A percentile compares a stretch with the other conserved stretches of the same genome.
These are phyloP conservation scores for Lucilia cuprina DNA, from an alignment of 1,140 invertebrate species.

Conservation along the genomic window DNA sequence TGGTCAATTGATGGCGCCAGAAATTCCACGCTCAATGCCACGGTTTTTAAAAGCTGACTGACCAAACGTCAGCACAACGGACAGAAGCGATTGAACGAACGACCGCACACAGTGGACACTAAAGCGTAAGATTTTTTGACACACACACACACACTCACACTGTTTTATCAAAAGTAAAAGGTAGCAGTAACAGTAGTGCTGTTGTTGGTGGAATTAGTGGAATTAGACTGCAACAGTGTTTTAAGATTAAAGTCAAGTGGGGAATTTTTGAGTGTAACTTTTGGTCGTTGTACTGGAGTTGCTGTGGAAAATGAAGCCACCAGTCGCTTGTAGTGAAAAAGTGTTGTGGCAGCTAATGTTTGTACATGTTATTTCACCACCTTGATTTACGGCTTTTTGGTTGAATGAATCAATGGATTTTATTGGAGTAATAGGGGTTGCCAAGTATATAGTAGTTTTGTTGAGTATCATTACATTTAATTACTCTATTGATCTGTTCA, in stretches of 20 bases:
- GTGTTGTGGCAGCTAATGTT: constrained; percentile 10
- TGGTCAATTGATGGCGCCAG: constrained; percentile 32
- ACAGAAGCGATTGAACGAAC: constrained; percentile 5
- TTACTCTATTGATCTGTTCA: no score
- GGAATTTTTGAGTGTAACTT: background rate
- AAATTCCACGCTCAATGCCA: constrained; percentile 30
- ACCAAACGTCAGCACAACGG: background rate
- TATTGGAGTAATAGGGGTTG: background rate
- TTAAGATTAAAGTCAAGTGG: background rate
- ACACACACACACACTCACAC: background rate
- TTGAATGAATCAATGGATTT: background rate
- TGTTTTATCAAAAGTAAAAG: background rate
- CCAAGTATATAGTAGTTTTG: background rate
- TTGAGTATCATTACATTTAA: no score
- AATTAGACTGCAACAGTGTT: background rate
- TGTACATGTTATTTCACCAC: constrained; percentile 16
- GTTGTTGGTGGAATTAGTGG: background rate
- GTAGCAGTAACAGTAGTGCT: background rate
- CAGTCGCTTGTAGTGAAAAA: background rate
- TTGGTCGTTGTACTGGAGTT: background rate
- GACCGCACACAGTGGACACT: constrained; percentile 26
- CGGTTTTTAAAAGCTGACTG: background rate
- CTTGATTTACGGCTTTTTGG: background rate
- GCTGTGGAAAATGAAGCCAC: background rate
- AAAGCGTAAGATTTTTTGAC: constrained; percentile 24